Evolutionary conservation across 2,888 invertebrate species (phyloP).

Genomic region (Diaprepes abbreviatus): DNA sequence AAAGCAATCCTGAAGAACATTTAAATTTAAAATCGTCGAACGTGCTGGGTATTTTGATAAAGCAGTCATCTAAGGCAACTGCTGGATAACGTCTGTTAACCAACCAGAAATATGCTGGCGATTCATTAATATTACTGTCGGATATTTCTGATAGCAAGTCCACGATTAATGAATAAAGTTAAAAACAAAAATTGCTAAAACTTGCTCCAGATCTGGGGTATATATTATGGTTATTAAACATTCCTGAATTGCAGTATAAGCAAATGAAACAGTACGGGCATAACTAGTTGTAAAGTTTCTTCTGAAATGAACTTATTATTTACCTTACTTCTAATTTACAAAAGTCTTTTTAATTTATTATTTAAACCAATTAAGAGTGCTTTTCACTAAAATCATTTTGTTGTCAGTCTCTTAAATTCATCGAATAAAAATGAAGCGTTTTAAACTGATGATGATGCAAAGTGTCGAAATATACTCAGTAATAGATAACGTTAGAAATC

Average conservation of each 20-base stretch:
- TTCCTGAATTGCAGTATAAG: neutral
- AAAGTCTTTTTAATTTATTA: no score
- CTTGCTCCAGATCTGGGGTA: constrained; percentile 34
- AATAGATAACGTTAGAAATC: no score
- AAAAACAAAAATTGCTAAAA: constrained; percentile 45
- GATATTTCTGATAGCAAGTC: constrained; percentile 45
- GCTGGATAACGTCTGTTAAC: constrained; percentile 38
- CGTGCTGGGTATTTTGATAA: constrained; percentile 36
- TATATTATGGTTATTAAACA: constrained; percentile 11
- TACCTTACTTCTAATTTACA: no score
- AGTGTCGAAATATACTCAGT: no score
- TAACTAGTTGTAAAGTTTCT: no score
- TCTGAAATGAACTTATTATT: no score
- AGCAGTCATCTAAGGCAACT: constrained; percentile 34
- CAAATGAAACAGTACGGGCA: no score
- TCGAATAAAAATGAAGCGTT: no score
- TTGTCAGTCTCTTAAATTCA: no score
- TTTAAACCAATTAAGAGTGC: no score
- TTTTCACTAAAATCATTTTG: no score
- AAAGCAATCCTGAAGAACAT: neutral
- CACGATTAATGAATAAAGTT: constrained; percentile 47
- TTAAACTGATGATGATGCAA: no score
- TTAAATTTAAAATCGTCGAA: constrained; percentile 5
- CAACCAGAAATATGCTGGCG: constrained; percentile 42
- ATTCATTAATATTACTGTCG: constrained; percentile 45